Evolutionary conservation across 2,888 invertebrate genomes (phyloP).

Genomic region (Lampropteryx suffumata): DNA sequence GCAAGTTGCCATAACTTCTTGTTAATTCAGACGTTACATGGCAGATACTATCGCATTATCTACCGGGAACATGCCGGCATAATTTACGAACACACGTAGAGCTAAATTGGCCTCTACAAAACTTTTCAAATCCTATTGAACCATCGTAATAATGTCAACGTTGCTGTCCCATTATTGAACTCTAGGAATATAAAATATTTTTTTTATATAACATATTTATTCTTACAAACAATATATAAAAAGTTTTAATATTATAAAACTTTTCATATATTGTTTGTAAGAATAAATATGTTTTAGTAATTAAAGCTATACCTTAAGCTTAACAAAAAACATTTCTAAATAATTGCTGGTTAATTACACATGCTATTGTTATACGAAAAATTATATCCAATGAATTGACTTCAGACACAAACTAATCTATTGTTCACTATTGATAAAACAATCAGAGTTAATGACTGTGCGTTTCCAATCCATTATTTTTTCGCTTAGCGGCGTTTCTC

Average conservation of each 20-base stretch:
- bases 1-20: conserved; percentile 30
- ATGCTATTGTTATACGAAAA: conserved; percentile 1
- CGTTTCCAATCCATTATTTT: conserved; percentile 38
- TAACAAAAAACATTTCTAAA: background rate
- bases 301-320: no score
- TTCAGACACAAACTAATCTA: conserved; percentile 17
- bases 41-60: conserved; percentile 24
- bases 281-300: no score
- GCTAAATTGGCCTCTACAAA: conserved; percentile 15
- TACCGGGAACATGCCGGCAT: conserved; percentile 13
- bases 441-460: conserved; percentile 36
- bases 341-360: conserved; percentile 1
- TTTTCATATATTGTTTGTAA: no score
- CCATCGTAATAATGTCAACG: no score
- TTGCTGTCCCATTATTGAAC: no score
- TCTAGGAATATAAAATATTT: background rate
- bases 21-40: conserved; percentile 29
- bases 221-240: no score
- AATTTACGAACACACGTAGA: conserved; percentile 21
- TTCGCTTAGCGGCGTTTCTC: conserved; percentile 46
- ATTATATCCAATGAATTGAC: conserved; percentile 9
- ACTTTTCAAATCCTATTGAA: conserved; percentile 15
- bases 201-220: no score
- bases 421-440: conserved; percentile 30
- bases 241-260: no score